A percentile compares a stretch with the other conserved stretches of the same genome.
Conservation (phyloP, 2,888 invertebrate genomes). For the Ormyrus rosae region DNA sequence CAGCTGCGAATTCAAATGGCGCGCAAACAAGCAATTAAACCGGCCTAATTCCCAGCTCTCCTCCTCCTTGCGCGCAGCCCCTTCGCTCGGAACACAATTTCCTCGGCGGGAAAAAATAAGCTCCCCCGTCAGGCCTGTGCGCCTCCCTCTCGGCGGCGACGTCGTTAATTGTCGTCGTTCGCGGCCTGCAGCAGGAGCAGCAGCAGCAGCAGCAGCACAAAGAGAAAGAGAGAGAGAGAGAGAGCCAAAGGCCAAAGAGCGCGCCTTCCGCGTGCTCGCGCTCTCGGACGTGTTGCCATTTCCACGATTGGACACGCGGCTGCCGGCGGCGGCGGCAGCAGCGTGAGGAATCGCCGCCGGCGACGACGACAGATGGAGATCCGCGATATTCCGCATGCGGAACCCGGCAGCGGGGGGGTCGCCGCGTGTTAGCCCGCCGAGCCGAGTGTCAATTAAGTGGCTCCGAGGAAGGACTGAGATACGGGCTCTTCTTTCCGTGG, state of each 20-base stretch:
- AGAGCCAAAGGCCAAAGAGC: background rate
- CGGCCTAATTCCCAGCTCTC: no score
- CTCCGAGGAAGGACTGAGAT: slow-evolving; percentile 73
- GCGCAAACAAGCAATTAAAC: no score
- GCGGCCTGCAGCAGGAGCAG: no score
- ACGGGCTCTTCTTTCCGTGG: slow-evolving; percentile 71
- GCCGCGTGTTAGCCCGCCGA: slow-evolving; percentile 73
- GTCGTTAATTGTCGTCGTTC: no score
- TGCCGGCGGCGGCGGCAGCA: background rate
- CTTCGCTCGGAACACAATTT: no score
- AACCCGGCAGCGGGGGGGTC: slow-evolving; percentile 69
- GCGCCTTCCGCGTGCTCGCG: background rate
- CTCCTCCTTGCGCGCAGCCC: no score
- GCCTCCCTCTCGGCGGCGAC: no score
- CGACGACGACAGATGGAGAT: slow-evolving; percentile 71
- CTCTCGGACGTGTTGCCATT: slow-evolving; percentile 55
- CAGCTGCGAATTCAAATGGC: no score
- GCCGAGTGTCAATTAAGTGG: slow-evolving; percentile 76
- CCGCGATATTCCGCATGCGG: slow-evolving; percentile 66
- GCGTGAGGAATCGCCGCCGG: slow-evolving; percentile 60
- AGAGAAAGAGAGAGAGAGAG: no score
- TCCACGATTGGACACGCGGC: slow-evolving; percentile 58
- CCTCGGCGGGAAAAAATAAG: no score
- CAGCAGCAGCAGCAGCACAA: no score
- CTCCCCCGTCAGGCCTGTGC: no score